Evolutionary conservation across 2,113 vertebrate genomes (phyloP).

Genomic region (Alces alces): DNA sequence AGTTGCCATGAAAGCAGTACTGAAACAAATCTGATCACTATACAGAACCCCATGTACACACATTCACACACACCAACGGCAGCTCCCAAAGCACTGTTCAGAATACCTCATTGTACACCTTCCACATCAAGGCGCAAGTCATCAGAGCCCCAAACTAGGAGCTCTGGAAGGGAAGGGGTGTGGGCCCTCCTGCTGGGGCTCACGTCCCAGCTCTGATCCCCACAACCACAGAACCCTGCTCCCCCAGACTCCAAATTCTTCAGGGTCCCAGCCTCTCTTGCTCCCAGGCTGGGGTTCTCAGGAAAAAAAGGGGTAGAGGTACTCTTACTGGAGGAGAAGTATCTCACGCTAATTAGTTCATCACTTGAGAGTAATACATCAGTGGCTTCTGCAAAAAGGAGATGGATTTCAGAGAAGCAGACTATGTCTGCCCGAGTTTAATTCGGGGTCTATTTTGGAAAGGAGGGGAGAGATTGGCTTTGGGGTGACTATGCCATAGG

Average conservation of each 20-base stretch:
- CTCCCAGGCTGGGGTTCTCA: background rate
- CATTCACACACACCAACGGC: background rate
- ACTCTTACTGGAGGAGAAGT: background rate
- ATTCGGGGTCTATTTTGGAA: background rate
- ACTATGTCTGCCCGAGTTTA: background rate
- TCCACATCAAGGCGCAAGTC: background rate
- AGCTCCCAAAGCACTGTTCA: background rate
- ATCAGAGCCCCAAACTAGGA: background rate
- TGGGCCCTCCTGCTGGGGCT: background rate
- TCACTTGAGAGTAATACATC: background rate
- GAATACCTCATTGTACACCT: conserved; percentile 22
- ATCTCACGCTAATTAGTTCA: background rate
- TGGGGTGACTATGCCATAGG: background rate
- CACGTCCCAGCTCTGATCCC: background rate
- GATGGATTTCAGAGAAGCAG: background rate
- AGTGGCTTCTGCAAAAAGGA: background rate
- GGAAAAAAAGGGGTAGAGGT: background rate
- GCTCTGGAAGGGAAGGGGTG: background rate
- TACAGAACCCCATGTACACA: background rate
- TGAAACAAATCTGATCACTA: background rate
- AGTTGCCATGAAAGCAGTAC: conserved; percentile 54
- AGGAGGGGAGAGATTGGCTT: background rate
- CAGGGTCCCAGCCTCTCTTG: background rate
- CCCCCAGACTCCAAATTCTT: background rate
- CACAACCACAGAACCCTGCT: background rate